Evolutionary conservation across 2,113 vertebrate genomes (phyloP), one percentile per base, ranked within the genome.

Genomic region (Notarius quadriscutis): DNA sequence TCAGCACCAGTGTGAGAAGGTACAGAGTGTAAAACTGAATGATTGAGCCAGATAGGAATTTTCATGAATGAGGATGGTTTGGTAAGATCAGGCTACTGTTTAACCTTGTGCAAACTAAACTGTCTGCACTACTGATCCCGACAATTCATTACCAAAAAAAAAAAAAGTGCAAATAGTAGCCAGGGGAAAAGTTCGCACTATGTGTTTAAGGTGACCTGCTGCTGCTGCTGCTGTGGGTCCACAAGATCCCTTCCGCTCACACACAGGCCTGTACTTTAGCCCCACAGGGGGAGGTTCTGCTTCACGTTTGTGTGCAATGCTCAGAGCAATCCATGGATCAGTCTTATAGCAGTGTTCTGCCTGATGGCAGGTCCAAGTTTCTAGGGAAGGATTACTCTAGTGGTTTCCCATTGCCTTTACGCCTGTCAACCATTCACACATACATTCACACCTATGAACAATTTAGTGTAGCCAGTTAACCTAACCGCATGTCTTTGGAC

Each of bases 51-150:
- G 1, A 72, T 41, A 10, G 84, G 72, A 53, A n/a, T 91, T 91
- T 92, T 91, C 83, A 87, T 92, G 87, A 93, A 92, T 92, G 84
- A 74, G 75, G 27, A 57, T 94, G 81, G 30, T 95, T 95, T 94
- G 85, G 85, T 92, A 69, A 90, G 65, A 57, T 87, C 9, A 53
- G 41, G 74, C 94, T 93, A 94, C 88, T 93, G 22, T 94, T 95
- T 94, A 95, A 94, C 93, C 91, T 86, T 72, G 51, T 84, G 83
- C 67, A 84, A 74, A 89, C 88, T 88, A 89, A 91, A 91, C 89
- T 4, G 2, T 3, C 17, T 30, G 3, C 69, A 79, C 75, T 58
- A 41, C 41, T 3, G 30, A 25, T 82, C 50, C 75, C 7, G 51
- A 72, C n/a, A 84, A 87, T 89, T 88, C 72, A 85, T 77, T 83